phyloP scores from a whole-genome alignment of 2,113 vertebrate species.

The Kryptolebias marmoratus region DNA sequence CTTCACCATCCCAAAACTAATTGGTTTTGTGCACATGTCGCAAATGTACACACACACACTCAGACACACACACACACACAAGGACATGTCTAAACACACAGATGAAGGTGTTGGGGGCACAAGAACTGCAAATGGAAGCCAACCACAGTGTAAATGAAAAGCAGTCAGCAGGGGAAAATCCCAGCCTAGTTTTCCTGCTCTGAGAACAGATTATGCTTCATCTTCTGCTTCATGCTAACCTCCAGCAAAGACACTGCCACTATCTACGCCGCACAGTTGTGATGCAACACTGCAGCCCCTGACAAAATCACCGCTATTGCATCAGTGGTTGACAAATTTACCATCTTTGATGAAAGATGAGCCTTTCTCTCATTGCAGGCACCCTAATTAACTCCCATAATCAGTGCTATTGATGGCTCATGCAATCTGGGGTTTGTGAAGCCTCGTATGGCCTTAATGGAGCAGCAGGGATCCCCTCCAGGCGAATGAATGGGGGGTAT shows the following conservation, averaged over 20 bases:
- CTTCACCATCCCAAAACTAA: constrained; percentile 71
- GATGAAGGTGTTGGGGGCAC: constrained; percentile 58
- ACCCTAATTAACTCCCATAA: constrained; percentile 70
- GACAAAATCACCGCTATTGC: constrained; percentile 34
- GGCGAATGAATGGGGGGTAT: constrained; percentile 50
- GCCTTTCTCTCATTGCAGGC: constrained; percentile 30
- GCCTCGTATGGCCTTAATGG: constrained; percentile 50
- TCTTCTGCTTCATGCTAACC: constrained; percentile 31
- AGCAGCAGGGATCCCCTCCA: constrained; percentile 57
- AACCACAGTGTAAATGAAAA: constrained; percentile 46
- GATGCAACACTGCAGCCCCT: constrained; percentile 43
- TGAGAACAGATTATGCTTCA: constrained; percentile 32
- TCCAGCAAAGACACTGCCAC: constrained; percentile 9
- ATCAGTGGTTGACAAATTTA: constrained; percentile 46
- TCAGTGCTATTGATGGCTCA: constrained; percentile 61
- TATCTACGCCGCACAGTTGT: constrained; percentile 35
- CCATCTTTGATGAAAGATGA: constrained; percentile 47
- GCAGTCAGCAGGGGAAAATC: constrained; percentile 29
- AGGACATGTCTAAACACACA: constrained; percentile 51
- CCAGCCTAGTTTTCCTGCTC: constrained; percentile 19
- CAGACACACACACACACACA: constrained; percentile 34
- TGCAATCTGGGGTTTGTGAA: constrained; percentile 58
- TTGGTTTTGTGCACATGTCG: constrained; percentile 75
- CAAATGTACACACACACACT: constrained; percentile 40
- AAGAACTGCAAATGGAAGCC: constrained; percentile 32